Evolutionary conservation across 2,797 vertebrate species (phyloP).

Genomic region (Steatocranus sp.): DNA sequence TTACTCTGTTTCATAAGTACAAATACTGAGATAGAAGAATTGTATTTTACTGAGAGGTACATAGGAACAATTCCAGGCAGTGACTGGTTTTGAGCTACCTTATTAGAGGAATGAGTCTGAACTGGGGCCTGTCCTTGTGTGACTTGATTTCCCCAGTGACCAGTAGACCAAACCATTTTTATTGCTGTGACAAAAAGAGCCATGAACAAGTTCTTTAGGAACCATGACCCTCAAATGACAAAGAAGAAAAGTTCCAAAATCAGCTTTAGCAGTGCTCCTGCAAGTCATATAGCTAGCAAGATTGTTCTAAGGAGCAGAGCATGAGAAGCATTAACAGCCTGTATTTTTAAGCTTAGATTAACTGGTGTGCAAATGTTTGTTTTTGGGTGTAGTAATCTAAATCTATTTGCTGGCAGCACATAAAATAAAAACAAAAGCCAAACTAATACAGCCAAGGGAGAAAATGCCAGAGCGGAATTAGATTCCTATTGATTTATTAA

Average conservation of each 20-base stretch:
- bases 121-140: conserved; percentile 31
- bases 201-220: conserved; percentile 17
- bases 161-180: conserved; percentile 28
- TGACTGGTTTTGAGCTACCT: conserved; percentile 16
- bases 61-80: conserved; percentile 14
- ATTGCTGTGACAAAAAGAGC: conserved; percentile 22
- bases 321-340: not conserved
- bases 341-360: not conserved
- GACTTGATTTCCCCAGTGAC: conserved; percentile 66
- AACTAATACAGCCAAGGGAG: not conserved
- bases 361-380: not conserved
- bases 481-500: not conserved
- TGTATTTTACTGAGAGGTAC: conserved; percentile 8
- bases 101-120: conserved; percentile 48
- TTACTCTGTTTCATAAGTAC: not conserved
- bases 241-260: not conserved
- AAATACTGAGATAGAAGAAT: conserved; percentile 6
- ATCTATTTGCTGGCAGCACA: not conserved
- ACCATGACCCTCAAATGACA: conserved; percentile 13
- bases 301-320: not conserved
- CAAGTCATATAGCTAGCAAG: not conserved
- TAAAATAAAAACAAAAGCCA: not conserved
- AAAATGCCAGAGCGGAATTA: not conserved
- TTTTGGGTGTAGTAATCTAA: not conserved
- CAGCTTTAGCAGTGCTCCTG: not conserved